phyloP scores from a whole-genome alignment of 2,888 invertebrate genomes.

The Anorthoa munda region DNA sequence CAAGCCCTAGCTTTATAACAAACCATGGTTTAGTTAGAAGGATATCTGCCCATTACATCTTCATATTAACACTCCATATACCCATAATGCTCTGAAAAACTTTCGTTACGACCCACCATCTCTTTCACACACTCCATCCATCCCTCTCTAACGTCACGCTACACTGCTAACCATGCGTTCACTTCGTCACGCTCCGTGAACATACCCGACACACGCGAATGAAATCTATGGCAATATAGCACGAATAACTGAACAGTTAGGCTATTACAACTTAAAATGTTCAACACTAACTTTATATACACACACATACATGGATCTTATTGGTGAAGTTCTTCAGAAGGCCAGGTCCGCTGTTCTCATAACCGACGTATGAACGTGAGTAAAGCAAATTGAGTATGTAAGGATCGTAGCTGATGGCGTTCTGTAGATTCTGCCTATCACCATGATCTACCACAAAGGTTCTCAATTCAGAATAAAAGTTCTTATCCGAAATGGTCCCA shows the following conservation, averaged over 20 bases:
- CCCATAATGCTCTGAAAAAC: conserved; percentile 39
- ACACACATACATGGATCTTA: too few relatives aligned
- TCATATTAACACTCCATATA: neutral
- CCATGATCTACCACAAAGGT: too few relatives aligned
- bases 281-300: neutral
- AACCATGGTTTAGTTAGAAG: neutral
- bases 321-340: too few relatives aligned
- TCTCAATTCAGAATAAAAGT: too few relatives aligned
- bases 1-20: too few relatives aligned
- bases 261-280: neutral
- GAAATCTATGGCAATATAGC: conserved; percentile 49
- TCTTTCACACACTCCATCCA: conserved; percentile 5
- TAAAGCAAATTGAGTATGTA: too few relatives aligned
- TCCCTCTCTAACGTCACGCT: conserved; percentile 60
- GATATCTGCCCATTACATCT: neutral
- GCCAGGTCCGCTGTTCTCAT: too few relatives aligned
- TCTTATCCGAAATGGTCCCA: too few relatives aligned
- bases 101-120: conserved; percentile 46
- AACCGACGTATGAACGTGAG: too few relatives aligned
- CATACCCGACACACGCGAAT: conserved; percentile 52
- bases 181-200: conserved; percentile 58
- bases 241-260: conserved; percentile 11
- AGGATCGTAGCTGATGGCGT: too few relatives aligned
- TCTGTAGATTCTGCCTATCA: too few relatives aligned
- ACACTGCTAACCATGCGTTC: conserved; percentile 56